These are phyloP conservation scores for Trematomus bernacchii DNA, from an alignment of 2,797 vertebrate species.

Conservation along the genomic window DNA sequence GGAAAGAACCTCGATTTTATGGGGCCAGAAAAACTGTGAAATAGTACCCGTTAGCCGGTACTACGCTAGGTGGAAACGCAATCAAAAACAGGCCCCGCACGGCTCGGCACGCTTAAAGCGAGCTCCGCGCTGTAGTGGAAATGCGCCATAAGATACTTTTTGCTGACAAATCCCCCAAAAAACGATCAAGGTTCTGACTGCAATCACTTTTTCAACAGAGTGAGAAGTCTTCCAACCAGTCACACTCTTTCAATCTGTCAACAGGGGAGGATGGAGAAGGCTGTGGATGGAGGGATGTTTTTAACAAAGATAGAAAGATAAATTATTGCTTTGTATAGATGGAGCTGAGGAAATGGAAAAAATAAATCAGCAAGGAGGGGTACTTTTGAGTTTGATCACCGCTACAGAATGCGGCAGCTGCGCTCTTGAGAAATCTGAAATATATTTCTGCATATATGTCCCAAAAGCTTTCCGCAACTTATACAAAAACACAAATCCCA, in stretches of 20 bases:
- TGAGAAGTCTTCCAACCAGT: conserved; percentile 52
- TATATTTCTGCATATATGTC: conserved; percentile 64
- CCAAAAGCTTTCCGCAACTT: conserved; percentile 55
- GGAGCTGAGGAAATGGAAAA: conserved; percentile 53
- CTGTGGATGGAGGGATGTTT: conserved; percentile 47
- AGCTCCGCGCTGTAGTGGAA: too few species aligned
- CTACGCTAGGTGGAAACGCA: too few species aligned
- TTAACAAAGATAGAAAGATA: conserved; percentile 47
- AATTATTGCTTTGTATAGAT: conserved; percentile 42
- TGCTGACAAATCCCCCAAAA: conserved; percentile 48
- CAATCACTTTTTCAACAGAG: conserved; percentile 41
- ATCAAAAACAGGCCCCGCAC: too few species aligned
- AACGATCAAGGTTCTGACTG: conserved; percentile 40
- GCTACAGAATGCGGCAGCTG: conserved; percentile 66
- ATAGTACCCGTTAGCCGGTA: too few species aligned
- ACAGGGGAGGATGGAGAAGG: conserved; percentile 27
- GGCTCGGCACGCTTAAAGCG: too few species aligned
- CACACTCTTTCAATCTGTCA: conserved; percentile 56
- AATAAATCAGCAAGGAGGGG: conserved; percentile 43
- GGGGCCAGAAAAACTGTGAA: too few species aligned
- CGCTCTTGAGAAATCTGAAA: conserved; percentile 62
- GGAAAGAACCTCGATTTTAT: too few species aligned
- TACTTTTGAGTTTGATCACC: conserved; percentile 56
- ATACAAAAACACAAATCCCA: conserved; percentile 58
- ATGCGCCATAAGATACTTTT: conserved; percentile 43